Base-by-base conservation (phyloP, 2,888 invertebrate genomes). In the Pseudeuparius sepicola region DNA sequence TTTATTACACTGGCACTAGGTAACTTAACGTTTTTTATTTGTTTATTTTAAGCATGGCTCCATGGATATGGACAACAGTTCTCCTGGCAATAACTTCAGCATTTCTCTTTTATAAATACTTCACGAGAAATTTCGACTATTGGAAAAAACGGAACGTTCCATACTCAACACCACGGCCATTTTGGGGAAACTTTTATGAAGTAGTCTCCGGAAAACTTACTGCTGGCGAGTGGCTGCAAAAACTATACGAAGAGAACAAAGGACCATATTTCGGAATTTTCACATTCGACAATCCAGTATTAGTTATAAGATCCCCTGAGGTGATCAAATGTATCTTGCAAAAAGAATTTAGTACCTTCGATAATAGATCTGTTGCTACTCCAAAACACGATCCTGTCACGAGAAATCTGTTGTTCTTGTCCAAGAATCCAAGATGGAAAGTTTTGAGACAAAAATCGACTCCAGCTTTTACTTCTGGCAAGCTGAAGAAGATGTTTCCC, bases 341-440 rank as follows among this genome's bases (percentile, higher is more conserved):
- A 2, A 60, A 62, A 27, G 67, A 68, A 44, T 69, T 68, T 39
- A 56, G 62, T 6, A 55, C 63, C 39, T 69, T 69, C 44, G n/a
- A 20, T 7, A n/a, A 20, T n/a, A 20, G 20, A n/a, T 20, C n/a
- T n/a, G n/a, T n/a, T n/a, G n/a, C n/a, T n/a, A n/a, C n/a, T n/a
- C n/a, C n/a, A n/a, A n/a, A n/a, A 25, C 57, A 57, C 34, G 65
- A 65, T 40, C 59, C 61, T 5, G 51, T 64, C n/a, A 55, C 57
- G 1, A 55, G 59, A 45, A 57, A 58, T 30, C 59, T 61, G 48
- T 41, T 65, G 15, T 55, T 68, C 37, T 56, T 60, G 2, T 42
- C 65, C 28, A 62, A 61, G 34, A 67, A 66, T 34, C 62, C 64
- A 1, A 59, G 61, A 2, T 73, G 73, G 73, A 68, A 64, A 45